Evolutionary conservation across 2,113 vertebrate genomes (phyloP), one percentile per base, ranked within the genome.

Genomic region (Microcebus griseorufus): DNA sequence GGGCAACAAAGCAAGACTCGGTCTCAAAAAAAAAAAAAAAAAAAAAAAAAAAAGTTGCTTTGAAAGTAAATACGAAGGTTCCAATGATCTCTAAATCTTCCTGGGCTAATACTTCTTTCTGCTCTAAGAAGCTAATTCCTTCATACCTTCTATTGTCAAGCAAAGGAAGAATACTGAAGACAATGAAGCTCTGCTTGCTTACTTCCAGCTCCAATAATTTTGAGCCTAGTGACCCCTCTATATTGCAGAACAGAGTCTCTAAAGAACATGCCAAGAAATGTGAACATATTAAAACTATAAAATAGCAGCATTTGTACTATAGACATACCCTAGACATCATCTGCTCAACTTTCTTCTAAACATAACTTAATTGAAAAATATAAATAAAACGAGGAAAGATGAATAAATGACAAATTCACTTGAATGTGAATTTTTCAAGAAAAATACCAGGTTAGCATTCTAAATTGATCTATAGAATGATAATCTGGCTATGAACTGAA

Each of bases 391-490:
- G 29, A 90, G 69, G 55, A 72, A 93, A 83, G 29, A 88, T 60
- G 42, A 81, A 84, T 51, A 34, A 81, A 84, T 62, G 48, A 67
- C 8, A 96, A 88, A 85, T 93, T 93, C 22, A 94, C 22, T 53
- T 90, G 23, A 89, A 83, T 82, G 9, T 67, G 13, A 96, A 16
- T 69, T 93, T 90, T 97, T 92, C 20, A 92, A 91, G 67, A 48
- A 90, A 95, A 96, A 94, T 39, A 83, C 3, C 6, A 94, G 45
- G n/a, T 64, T 93, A 72, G 20, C 20, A 23, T 23, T 72, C 69
- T 72, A 72, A n/a, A 70, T 10, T 37, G n/a, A 70, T 70, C 18
- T 37, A 3, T n/a, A 34, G 64, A 67, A 70, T 70, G n/a, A 37
- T 70, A 70, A 93, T 67, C 62, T 48, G 48, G 23, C 65, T 93